Evolutionary conservation across 2,888 invertebrate genomes (phyloP), one percentile per base, ranked within the genome.

Genomic region (Carterocephalus palaemon): DNA sequence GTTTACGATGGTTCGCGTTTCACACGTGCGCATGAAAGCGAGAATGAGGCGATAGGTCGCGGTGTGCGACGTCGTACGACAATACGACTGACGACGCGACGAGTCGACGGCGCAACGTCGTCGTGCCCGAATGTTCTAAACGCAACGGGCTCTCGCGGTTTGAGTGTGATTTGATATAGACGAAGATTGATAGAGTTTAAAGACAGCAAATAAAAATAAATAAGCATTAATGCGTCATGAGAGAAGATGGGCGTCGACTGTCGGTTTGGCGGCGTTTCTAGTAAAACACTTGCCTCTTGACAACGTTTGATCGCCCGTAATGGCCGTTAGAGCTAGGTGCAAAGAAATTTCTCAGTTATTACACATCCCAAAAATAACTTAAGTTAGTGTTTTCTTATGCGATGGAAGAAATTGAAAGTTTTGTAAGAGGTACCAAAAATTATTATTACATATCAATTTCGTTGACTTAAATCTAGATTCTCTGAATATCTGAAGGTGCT

Each of bases 221-320:
- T 68, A 88, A 88, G 88, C 88, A 85, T 88, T 88, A 88, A 84
- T 85, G 88, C 87, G 76, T 79, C 76, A 74, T 79, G 79, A 75
- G 73, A 64, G 79, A 79, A 64, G 79, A 80, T 81, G 75, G 78
- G 73, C 82, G 84, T 83, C 81, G 84, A 80, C 78, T 69, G 74
- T 72, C 70, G 72, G 70, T 60, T 67, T 71, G 76, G 67, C 75
- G 68, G 73, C 73, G 81, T 74, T 76, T 79, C 79, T 87, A 88
- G 80, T 86, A 87, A 83, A 87, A 87, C 70, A 88, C 88, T 86
- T 88, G 88, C 88, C 88, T 88, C 88, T 87, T 88, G 76, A 87
- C 77, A 75, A 86, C 78, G 75, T 86, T 73, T 70, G 86, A 81
- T 79, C 87, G 82, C 75, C 77, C 87, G 76, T 87, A 87, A 85